Evolutionary conservation across 2,113 vertebrate genomes (phyloP), one percentile per base, ranked within the genome.

Genomic region (Hiodon tergisus): DNA sequence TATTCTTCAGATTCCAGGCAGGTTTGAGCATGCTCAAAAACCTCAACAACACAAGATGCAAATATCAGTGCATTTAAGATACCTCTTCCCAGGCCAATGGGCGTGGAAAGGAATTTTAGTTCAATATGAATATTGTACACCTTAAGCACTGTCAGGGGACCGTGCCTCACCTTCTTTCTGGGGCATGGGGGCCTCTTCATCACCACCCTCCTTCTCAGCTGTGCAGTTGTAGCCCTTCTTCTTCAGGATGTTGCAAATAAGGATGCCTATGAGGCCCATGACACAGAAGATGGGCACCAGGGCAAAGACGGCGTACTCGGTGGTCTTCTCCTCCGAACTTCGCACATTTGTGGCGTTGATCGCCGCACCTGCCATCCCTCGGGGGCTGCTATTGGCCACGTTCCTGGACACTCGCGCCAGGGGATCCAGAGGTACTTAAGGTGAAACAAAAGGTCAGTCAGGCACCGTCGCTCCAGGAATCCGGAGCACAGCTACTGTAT

Each of bases 211-310:
- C 85, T 97, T 98, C 73, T 93, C 90, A 0, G 94, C 80, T 0
- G 85, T 91, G 90, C 97, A 98, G 82, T 85, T 89, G 84, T 94
- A 98, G 47, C 97, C 97, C 80, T 95, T 98, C 84, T 93, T 94
- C 88, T 98, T 97, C 80, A 98, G 90, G 77, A 96, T 83, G 82
- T 98, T 98, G 81, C 97, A 99, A 78, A 98, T 92, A 72, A 98
- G 86, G 86, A 98, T 95, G 17, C 97, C 97, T 81, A 97, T 31
- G 72, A 99, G 85, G 0, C 97, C 97, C 93, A 95, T 95, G 76
- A 96, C 87, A 5, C 95, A 98, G 91, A 98, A 99, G 74, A 98
- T 72, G 0, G 96, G 96, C 76, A 98, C 96, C 2, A 98, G 87
- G 58, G 94, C 94, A 9, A 98, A 88, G 11, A 98, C 94, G 0